Conservation (phyloP, 1,140 invertebrate species). For the Halesus radiatus region DNA sequence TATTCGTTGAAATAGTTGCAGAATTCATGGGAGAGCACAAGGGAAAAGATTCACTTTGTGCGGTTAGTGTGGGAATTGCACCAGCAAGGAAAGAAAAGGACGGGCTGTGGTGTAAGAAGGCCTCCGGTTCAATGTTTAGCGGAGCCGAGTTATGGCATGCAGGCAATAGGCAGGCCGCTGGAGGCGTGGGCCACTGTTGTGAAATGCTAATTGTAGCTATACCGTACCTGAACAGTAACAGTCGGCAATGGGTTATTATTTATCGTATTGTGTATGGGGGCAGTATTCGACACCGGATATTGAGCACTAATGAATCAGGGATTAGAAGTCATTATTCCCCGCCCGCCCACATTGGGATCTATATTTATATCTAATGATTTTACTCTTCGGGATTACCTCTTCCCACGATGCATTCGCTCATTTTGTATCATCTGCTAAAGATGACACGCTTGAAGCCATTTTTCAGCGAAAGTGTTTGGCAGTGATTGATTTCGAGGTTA, state of each 20-base stretch:
- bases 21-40: not conserved
- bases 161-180: not conserved
- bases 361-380: constrained; percentile 23
- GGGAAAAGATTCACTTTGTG: constrained; percentile 7
- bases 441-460: constrained; percentile 13
- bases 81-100: constrained; percentile 13
- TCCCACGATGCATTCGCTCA: constrained; percentile 32
- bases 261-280: constrained; percentile 9
- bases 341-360: constrained; percentile 36
- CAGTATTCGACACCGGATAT: constrained; percentile 36
- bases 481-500: constrained; percentile 38
- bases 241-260: constrained; percentile 12
- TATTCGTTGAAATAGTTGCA: not conserved
- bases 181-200: constrained; percentile 37
- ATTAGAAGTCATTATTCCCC: constrained; percentile 32
- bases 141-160: not conserved
- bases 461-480: constrained; percentile 32
- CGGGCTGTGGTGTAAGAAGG: constrained; percentile 3
- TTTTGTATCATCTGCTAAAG: constrained; percentile 6
- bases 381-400: not conserved
- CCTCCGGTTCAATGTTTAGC: not conserved
- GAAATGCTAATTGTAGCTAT: not conserved
- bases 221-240: not conserved
- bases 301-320: constrained; percentile 36
- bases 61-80: constrained; percentile 8